A percentile compares a stretch with the other conserved stretches of the same genome.
Conservation (phyloP, 2,797 vertebrate species). For the Acrossocheilus fasciatus region DNA sequence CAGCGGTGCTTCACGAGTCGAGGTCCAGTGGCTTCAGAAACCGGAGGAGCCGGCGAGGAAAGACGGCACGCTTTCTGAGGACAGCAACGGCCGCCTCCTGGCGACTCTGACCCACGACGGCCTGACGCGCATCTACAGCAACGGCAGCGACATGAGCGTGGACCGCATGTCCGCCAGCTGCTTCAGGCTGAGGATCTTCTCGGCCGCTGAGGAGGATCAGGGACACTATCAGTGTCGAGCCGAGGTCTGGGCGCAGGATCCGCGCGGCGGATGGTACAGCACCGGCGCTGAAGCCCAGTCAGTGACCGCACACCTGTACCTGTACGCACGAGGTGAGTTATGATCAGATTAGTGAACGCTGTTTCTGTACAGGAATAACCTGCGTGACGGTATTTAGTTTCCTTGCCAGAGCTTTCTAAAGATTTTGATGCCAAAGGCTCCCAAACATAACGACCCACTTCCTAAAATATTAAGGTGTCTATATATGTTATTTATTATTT, state of each 20-base stretch:
- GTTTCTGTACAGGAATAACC: too few species aligned
- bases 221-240: constrained; percentile 85
- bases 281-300: constrained; percentile 80
- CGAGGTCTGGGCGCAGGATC: constrained; percentile 85
- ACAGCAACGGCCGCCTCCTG: constrained; percentile 64
- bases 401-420: too few species aligned
- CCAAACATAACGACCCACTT: too few species aligned
- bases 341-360: background rate
- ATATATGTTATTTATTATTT: too few species aligned
- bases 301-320: constrained; percentile 79
- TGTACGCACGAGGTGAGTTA: constrained; percentile 85
- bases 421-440: too few species aligned
- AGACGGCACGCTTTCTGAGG: constrained; percentile 9
- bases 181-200: constrained; percentile 86
- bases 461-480: too few species aligned
- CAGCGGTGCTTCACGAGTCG: constrained; percentile 75
- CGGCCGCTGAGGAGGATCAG: constrained; percentile 77
- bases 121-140: constrained; percentile 75
- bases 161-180: constrained; percentile 76
- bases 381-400: too few species aligned
- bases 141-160: constrained; percentile 80
- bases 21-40: constrained; percentile 83
- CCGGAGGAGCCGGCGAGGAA: background rate
- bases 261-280: constrained; percentile 86
- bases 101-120: constrained; percentile 82